These are phyloP conservation scores for Calliopsis andreniformis DNA, from an alignment of 1,140 invertebrate genomes.

Conservation along the genomic window DNA sequence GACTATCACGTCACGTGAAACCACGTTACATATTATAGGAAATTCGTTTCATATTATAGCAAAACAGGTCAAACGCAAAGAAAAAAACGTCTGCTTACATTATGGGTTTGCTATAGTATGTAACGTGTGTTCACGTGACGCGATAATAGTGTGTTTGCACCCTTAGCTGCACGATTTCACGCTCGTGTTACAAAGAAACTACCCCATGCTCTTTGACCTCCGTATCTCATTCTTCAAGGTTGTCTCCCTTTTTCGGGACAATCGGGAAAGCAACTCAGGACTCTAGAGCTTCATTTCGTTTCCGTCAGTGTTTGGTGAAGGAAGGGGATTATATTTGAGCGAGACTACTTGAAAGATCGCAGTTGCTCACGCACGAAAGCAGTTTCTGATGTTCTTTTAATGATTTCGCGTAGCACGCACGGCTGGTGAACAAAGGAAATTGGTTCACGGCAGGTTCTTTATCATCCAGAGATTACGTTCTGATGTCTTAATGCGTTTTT, in stretches of 20 bases:
- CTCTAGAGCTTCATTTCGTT: slow-evolving; percentile 23
- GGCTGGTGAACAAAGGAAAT: slow-evolving; percentile 18
- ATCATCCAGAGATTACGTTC: slow-evolving; percentile 22
- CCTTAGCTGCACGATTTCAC: too few relatives aligned
- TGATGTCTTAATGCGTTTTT: slow-evolving; percentile 42
- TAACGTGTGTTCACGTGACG: too few relatives aligned
- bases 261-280: not conserved
- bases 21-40: too few relatives aligned
- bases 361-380: slow-evolving; percentile 42
- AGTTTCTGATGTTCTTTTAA: slow-evolving; percentile 53
- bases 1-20: too few relatives aligned
- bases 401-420: slow-evolving; percentile 41
- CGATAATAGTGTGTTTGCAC: too few relatives aligned
- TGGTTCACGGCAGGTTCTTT: slow-evolving; percentile 37
- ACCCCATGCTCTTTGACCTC: not conserved
- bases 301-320: too few relatives aligned
- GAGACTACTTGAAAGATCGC: slow-evolving; percentile 30
- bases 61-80: too few relatives aligned
- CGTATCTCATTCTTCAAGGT: slow-evolving; percentile 7
- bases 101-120: too few relatives aligned
- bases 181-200: not conserved
- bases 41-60: too few relatives aligned
- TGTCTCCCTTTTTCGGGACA: not conserved
- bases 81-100: too few relatives aligned
- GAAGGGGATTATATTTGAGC: not conserved